Conservation (phyloP, 2,797 vertebrate species). For the Sorex maritimensis region DNA sequence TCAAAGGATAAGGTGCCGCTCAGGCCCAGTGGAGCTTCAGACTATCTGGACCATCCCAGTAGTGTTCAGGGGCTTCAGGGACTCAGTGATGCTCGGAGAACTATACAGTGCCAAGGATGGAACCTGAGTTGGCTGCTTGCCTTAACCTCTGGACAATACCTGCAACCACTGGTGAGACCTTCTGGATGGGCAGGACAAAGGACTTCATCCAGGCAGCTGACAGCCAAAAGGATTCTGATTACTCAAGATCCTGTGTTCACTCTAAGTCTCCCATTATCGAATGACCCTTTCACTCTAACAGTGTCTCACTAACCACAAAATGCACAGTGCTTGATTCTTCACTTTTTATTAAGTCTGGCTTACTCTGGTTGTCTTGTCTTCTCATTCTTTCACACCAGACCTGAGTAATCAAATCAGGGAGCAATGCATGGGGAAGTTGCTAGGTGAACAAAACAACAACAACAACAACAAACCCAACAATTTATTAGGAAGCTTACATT, state of each 20-base stretch:
- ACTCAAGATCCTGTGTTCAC: background rate
- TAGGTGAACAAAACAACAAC: background rate
- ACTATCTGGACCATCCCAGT: too few relatives aligned
- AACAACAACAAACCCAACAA: background rate
- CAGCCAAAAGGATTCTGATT: background rate
- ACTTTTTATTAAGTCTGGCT: background rate
- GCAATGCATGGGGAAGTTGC: background rate
- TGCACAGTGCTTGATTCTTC: background rate
- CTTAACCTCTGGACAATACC: too few relatives aligned
- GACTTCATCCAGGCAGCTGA: too few relatives aligned
- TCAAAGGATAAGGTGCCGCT: too few relatives aligned
- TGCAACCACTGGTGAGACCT: too few relatives aligned
- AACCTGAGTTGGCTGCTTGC: too few relatives aligned
- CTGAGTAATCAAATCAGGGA: background rate
- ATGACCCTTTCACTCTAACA: background rate
- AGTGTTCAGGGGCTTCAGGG: too few relatives aligned
- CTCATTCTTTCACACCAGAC: background rate
- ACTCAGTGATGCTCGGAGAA: too few relatives aligned
- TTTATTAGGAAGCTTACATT: background rate
- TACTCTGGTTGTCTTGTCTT: background rate
- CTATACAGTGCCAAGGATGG: too few relatives aligned
- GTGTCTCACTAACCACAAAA: slow-evolving; percentile 32
- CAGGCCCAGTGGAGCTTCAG: too few relatives aligned
- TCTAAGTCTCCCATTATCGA: accelerated
- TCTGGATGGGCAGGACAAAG: too few relatives aligned